Base-by-base conservation (phyloP, 2,113 vertebrate genomes). In the Diphyllodes magnificus region DNA sequence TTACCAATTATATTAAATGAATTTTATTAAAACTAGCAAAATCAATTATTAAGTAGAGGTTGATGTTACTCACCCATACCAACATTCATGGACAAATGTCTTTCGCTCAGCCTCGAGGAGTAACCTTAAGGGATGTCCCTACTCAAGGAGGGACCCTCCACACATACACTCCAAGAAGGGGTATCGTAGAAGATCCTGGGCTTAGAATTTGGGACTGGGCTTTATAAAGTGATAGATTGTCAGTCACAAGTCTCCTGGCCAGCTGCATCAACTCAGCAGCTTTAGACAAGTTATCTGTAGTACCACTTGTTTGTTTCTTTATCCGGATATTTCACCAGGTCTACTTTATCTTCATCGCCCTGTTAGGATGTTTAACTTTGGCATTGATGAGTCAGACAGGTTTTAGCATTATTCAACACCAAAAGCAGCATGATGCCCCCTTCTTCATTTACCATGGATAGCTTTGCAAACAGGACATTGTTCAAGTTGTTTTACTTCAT, bases 101-200 rank as follows among this genome's bases (percentile, higher is more conserved):
- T 61, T 53, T 61, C 0, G 0, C 15, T 61, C 39, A 61, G n/a
- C 8, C 39, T 61, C 2, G 3, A 53, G n/a, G 18, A 54, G 13
- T 30, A 47, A 47, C 16, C 13, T 40, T 8, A n/a, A 70, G 30
- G 24, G 4, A 2, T 1, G 0, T 45, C 28, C 20, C 7, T 7
- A 23, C 40, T 24, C 15, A 30, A 24, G 39, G 28, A 37, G n/a
- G 2, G 12, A 24, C 20, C 9, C 20, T 54, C 28, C 44, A 42
- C 20, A 14, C 11, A 31, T 18, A 25, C 23, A 24, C 3, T n/a
- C 17, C 15, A 30, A 49, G 35, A 25, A 40, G 24, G 33, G 2
- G 2, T 16, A 9, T 44, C 10, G 44, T 33, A 28, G 15, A 44
- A 51, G 51, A 51, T 7, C 1, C 4, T 51, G 31, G 4, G 37